phyloP scores from a whole-genome alignment of 2,888 invertebrate genomes.

The Meloe dianella region DNA sequence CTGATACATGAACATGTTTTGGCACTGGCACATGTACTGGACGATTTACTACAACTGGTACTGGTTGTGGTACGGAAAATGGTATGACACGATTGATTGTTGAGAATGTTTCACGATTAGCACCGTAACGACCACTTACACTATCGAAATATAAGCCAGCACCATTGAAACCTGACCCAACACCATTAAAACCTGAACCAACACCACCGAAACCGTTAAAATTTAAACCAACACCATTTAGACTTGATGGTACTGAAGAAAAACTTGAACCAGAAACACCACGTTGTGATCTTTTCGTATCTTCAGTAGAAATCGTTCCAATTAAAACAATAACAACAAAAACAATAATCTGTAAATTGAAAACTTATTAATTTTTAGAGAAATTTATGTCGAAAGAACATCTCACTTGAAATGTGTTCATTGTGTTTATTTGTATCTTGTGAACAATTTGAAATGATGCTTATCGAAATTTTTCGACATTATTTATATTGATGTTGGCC shows the following conservation, averaged over 20 bases:
- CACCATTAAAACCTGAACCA: slow-evolving; percentile 21
- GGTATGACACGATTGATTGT: slow-evolving; percentile 64
- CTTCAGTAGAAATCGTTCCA: slow-evolving; percentile 39
- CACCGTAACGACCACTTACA: slow-evolving; percentile 35
- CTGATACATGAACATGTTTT: slow-evolving; percentile 50
- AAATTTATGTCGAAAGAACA: neutral
- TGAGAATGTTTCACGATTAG: slow-evolving; percentile 43
- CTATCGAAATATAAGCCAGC: slow-evolving; percentile 27
- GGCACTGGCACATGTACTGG: slow-evolving; percentile 59
- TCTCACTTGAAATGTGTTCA: slow-evolving; percentile 48
- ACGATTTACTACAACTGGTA: slow-evolving; percentile 50
- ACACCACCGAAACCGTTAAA: slow-evolving; percentile 26
- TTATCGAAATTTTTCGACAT: slow-evolving; percentile 30
- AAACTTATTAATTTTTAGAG: neutral
- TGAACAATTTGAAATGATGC: slow-evolving; percentile 39
- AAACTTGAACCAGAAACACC: slow-evolving; percentile 35
- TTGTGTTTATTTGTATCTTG: slow-evolving; percentile 35
- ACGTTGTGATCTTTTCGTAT: slow-evolving; percentile 52
- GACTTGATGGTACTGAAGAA: neutral
- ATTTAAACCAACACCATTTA: slow-evolving; percentile 34
- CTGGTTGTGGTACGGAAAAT: slow-evolving; percentile 58
- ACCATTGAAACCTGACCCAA: slow-evolving; percentile 19
- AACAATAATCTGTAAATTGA: slow-evolving; percentile 39
- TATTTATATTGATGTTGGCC: slow-evolving; percentile 44
- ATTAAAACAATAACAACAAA: slow-evolving; percentile 41